Percentiles rank a stretch among this genome's conserved stretches.
These are phyloP conservation scores for Caradrina clavipalpis DNA, from an alignment of 2,888 invertebrate genomes.

Conservation along the genomic window DNA sequence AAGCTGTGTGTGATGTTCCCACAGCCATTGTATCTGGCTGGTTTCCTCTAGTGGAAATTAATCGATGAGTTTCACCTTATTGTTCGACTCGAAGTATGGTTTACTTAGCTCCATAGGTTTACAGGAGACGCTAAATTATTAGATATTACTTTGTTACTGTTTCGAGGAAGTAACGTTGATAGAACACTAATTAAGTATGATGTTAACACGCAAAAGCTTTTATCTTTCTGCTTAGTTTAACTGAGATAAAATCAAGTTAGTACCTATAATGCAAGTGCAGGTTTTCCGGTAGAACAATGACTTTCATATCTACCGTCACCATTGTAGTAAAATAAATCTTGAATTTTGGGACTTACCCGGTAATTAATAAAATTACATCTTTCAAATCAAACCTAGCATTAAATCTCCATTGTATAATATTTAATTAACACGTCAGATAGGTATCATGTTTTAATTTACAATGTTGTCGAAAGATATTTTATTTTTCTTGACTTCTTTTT, in stretches of 20 bases:
- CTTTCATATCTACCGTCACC: background rate
- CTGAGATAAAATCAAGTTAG: slow-evolving; percentile 27
- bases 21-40: slow-evolving; percentile 75
- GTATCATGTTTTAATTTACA: background rate
- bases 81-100: slow-evolving; percentile 67
- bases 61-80: slow-evolving; percentile 85
- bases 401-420: slow-evolving; percentile 28
- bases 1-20: slow-evolving; percentile 65
- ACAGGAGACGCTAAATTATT: slow-evolving; percentile 36
- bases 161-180: slow-evolving; percentile 26
- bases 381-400: slow-evolving; percentile 11
- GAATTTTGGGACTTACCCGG: background rate
- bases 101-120: slow-evolving; percentile 51
- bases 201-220: slow-evolving; percentile 23
- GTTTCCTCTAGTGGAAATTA: slow-evolving; percentile 76
- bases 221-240: slow-evolving; percentile 56
- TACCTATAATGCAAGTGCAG: slow-evolving; percentile 17
- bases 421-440: slow-evolving; percentile 22
- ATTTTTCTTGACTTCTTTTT: slow-evolving; percentile 7
- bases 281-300: slow-evolving; percentile 15
- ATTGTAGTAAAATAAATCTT: background rate
- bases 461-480: slow-evolving; percentile 20
- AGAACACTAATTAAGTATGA: slow-evolving; percentile 23
- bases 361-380: slow-evolving; percentile 6
- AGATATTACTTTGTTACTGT: slow-evolving; percentile 15